A percentile compares a stretch with the other conserved stretches of the same genome.
Conservation (phyloP, 2,888 invertebrate species). For the Lycophotia porphyrea region DNA sequence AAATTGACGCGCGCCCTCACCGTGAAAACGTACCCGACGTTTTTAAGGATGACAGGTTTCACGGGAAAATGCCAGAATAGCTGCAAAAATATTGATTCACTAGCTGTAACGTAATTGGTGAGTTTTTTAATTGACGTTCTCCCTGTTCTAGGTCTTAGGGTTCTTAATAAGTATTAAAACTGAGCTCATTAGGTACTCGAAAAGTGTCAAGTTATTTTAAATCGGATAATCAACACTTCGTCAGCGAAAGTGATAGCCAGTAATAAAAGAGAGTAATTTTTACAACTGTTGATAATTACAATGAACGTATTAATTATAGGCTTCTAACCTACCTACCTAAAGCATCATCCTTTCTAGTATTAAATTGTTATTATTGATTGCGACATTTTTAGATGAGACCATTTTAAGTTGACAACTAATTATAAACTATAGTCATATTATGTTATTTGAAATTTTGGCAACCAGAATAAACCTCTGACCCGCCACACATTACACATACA, state of each 20-base stretch:
- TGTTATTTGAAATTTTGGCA: not conserved
- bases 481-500: not conserved
- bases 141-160: not conserved
- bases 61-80: conserved; percentile 22
- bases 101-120: conserved; percentile 22
- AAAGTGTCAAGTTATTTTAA: not conserved
- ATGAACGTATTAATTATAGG: not conserved
- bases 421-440: not conserved
- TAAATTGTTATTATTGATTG: not conserved
- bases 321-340: not conserved
- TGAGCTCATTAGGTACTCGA: not conserved
- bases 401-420: not conserved
- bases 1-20: conserved; percentile 44
- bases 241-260: not conserved
- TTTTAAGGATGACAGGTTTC: conserved; percentile 52
- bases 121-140: not conserved
- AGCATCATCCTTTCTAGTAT: not conserved
- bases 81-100: conserved; percentile 35
- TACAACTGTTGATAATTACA: not conserved
- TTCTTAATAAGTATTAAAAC: not conserved
- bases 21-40: conserved; percentile 25
- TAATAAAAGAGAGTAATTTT: not conserved
- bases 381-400: not conserved
- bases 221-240: not conserved
- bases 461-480: not conserved